Evolutionary conservation across 2,113 vertebrate genomes (phyloP), one percentile per base, ranked within the genome.

Genomic region (Bostrychus sinensis): DNA sequence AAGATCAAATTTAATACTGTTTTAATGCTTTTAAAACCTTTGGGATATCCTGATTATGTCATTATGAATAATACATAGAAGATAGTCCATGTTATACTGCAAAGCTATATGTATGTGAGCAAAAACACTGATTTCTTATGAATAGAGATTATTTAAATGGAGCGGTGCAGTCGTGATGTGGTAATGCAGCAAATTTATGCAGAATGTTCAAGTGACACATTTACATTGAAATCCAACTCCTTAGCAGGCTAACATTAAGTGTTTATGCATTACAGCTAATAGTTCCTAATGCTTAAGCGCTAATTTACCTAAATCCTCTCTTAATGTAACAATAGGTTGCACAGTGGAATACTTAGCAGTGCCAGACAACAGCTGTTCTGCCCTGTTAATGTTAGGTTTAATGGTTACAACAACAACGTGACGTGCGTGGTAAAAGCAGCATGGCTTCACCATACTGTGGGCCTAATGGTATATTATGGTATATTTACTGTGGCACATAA

Each of bases 401-500:
- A 9, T 48, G 10, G 43, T 9, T 23, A 9, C 17, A 23, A 45
- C 9, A 43, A 19, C 41, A 43, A 20, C n/a, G 2, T 17, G 19
- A 43, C 9, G 17, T n/a, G n/a, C 9, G 41, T 20, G 7, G 41
- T 43, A 3, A 43, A 16, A 39, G 13, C 5, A 50, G 14, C 4
- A 3, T 3, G 6, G 13, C 48, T 22, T n/a, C 46, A 26, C 23
- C 23, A 17, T 42, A 16, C 6, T 30, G 3, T 51, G 25, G n/a
- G 16, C 7, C 25, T 30, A 28, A 51, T 17, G 16, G 23, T 30
- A 30, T 26, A 30, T 28, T 28, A 55, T 17, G 12, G 25, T 17
- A 20, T 43, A 36, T 61, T 56, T 37, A 32, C 45, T 30, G 48
- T 28, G 48, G 25, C 25, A n/a, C 48, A 28, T n/a, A 51, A 28